Percentiles rank a stretch among this genome's conserved stretches.
Conservation (phyloP, 2,113 vertebrate genomes). For the Panthera tigris region DNA sequence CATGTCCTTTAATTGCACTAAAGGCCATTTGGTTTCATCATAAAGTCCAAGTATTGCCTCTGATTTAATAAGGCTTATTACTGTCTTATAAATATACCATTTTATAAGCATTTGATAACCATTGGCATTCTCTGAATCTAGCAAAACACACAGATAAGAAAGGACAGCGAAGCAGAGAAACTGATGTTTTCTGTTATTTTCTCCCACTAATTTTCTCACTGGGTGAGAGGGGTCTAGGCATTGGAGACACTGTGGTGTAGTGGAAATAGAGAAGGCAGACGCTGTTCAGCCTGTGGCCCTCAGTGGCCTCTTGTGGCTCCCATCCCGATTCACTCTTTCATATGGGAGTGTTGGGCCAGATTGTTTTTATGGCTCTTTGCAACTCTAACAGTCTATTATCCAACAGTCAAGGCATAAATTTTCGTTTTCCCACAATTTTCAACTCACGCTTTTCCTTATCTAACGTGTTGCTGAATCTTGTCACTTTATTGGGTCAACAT, state of each 20-base stretch:
- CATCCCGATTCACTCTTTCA: not conserved
- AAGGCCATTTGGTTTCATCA: not conserved
- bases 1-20: not conserved
- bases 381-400: not conserved
- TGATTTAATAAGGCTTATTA: not conserved
- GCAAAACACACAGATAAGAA: not conserved
- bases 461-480: not conserved
- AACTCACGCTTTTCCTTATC: not conserved
- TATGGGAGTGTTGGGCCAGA: not conserved
- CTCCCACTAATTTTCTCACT: not conserved
- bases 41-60: not conserved
- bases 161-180: not conserved
- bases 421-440: constrained; percentile 26
- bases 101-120: not conserved
- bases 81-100: not conserved
- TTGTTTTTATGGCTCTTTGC: not conserved
- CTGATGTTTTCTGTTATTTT: not conserved
- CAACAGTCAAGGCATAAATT: not conserved
- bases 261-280: not conserved
- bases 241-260: not conserved
- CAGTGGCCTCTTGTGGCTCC: not conserved
- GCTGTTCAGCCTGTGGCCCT: fast-evolving
- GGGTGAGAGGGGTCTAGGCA: not conserved
- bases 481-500: constrained; percentile 10
- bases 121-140: not conserved